Conservation (phyloP, 2,113 vertebrate species). For the Pycnonotus jocosus region DNA sequence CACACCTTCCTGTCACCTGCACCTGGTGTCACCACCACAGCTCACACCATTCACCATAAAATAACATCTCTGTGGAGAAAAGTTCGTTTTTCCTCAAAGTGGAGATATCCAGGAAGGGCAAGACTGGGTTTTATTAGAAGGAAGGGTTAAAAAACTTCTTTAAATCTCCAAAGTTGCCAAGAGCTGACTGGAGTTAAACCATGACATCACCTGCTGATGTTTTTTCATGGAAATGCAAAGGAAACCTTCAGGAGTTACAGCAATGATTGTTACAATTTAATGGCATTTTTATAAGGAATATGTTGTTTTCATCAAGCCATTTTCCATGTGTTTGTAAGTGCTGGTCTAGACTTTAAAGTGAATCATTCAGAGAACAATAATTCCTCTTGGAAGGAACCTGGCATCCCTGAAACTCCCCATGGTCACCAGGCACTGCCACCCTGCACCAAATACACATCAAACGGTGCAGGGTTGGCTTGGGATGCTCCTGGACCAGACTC, state of each 20-base stretch:
- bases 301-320: not conserved
- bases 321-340: not conserved
- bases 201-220: not conserved
- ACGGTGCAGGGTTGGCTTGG: fast-evolving
- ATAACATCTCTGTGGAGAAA: not conserved
- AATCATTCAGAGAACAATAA: not conserved
- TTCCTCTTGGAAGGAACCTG: not conserved
- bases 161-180: not conserved
- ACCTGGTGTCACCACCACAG: not conserved
- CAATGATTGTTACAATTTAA: not conserved
- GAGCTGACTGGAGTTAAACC: not conserved
- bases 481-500: not conserved
- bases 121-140: not conserved
- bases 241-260: not conserved
- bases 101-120: not conserved
- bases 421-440: not conserved
- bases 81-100: not conserved
- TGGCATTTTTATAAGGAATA: not conserved
- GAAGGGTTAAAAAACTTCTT: not conserved
- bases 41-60: not conserved
- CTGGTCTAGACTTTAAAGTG: not conserved
- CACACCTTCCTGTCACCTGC: not conserved
- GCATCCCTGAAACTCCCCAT: not conserved
- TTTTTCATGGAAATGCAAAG: not conserved
- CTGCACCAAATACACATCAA: fast-evolving